phyloP scores from a whole-genome alignment of 1,140 invertebrate species.

The Grapholita molesta region DNA sequence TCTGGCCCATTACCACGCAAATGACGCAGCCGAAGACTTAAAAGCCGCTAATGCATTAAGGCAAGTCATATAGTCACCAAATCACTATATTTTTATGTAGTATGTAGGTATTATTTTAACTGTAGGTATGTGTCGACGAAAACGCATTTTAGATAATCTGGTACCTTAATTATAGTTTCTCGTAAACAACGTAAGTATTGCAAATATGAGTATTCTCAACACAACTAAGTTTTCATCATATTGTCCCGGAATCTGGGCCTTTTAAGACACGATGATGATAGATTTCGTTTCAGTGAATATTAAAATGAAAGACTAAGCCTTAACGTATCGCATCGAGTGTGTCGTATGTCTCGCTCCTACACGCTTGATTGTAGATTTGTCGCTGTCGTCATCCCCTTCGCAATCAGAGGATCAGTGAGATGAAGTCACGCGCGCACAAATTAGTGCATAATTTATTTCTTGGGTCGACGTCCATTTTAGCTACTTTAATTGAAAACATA shows the following conservation, averaged over 20 bases:
- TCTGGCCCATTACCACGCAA: constrained; percentile 48
- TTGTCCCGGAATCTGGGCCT: too few species aligned
- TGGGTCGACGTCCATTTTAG: neutral
- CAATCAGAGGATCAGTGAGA: constrained; percentile 33
- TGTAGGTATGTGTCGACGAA: neutral
- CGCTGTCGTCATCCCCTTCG: constrained; percentile 27
- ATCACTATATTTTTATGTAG: neutral
- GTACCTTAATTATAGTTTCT: neutral
- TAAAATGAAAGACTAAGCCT: constrained; percentile 11
- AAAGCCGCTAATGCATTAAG: constrained; percentile 52
- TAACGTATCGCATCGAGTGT: constrained; percentile 26
- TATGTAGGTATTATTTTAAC: neutral
- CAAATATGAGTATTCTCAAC: too few species aligned
- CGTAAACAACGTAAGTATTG: neutral
- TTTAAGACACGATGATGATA: too few species aligned
- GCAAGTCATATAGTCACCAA: neutral
- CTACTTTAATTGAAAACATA: neutral
- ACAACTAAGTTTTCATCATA: too few species aligned
- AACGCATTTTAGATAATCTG: too few species aligned
- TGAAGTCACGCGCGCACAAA: constrained; percentile 44
- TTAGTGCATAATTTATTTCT: constrained; percentile 30
- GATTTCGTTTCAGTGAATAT: too few species aligned
- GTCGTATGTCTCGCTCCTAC: constrained; percentile 18
- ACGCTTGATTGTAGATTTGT: constrained; percentile 15
- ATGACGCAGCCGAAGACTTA: constrained; percentile 48